Percentiles rank a stretch among this genome's conserved stretches.
Evolutionary conservation across 2,888 invertebrate species (phyloP).

Genomic region (Synergus gifuensis): DNA sequence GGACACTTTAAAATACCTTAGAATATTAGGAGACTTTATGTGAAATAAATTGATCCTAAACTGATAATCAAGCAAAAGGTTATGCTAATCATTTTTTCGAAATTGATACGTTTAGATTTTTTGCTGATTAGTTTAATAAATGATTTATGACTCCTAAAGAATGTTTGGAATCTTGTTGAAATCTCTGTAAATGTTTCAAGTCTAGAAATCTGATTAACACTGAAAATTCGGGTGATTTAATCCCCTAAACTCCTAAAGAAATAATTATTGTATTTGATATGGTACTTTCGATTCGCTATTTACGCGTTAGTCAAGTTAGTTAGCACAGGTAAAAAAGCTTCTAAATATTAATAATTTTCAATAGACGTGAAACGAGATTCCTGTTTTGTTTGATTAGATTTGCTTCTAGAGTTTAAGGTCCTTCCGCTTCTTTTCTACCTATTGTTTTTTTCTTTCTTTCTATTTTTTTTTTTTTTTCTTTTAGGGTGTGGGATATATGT

Average conservation of each 20-base stretch:
- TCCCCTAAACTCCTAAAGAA: not conserved
- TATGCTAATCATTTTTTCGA: conserved; percentile 18
- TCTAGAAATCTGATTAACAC: not conserved
- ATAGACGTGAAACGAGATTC: conserved; percentile 6
- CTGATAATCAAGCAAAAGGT: not conserved
- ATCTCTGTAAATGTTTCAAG: not conserved
- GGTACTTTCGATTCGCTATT: not conserved
- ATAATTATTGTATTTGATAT: not conserved
- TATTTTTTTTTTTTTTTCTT: conserved; percentile 40
- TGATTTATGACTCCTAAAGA: not conserved
- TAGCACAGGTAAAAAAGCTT: conserved; percentile 26
- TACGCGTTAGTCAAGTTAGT: not conserved
- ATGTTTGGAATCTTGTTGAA: too few relatives aligned
- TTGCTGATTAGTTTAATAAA: not conserved
- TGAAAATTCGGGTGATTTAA: not conserved
- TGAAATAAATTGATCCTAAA: conserved; percentile 32
- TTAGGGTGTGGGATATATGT: conserved; percentile 44
- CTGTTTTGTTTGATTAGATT: conserved; percentile 38
- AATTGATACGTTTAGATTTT: not conserved
- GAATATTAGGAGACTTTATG: conserved; percentile 18
- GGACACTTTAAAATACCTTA: conserved; percentile 14
- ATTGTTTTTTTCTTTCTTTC: conserved; percentile 5
- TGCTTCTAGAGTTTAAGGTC: conserved; percentile 42
- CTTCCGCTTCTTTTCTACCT: conserved; percentile 8
- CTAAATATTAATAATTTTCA: conserved; percentile 41